Evolutionary conservation across 2,797 vertebrate species (phyloP), one percentile per base, ranked within the genome.

Genomic region (Epinephelus awoara): DNA sequence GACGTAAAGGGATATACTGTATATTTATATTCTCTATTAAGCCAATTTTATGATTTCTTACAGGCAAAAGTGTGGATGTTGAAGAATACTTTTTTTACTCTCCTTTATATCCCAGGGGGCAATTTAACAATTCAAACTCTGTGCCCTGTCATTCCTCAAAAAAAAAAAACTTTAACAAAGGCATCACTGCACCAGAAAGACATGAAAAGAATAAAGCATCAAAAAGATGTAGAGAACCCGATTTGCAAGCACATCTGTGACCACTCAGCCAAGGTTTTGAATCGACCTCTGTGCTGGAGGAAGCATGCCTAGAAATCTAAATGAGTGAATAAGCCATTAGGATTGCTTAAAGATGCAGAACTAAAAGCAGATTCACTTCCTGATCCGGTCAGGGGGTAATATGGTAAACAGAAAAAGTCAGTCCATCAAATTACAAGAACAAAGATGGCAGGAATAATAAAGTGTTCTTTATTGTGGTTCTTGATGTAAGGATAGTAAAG

Each of bases 141-240:
- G 25, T 27, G 40, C n/a, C 5, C 25, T 7, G 29, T 68, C 23
- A 59, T 78, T n/a, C 47, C 13, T 56, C 23, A 77, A 21, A 25
- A 23, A 23, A 23, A 23, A 23, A 29, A 58, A 80, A 14, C 29
- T 29, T 15, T 0, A 82, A 66, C 67, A 75, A 85, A 83, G 67
- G 27, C 23, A 40, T 69, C 44, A 21, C 25, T 55, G 46, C 9
- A 54, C 40, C 23, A 72, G 50, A 72, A 68, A 63, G 2, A 62
- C 75, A 75, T 73, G n/a, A 78, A 58, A 76, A 58, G 47, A 25
- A 79, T 54, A 67, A 69, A 79, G 54, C 69, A 79, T 83, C 47
- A 83, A 81, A 77, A 62, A 73, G 42, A 77, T 57, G 40, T 42
- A 29, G 17, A 14, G 21, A 61, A 46, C 25, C 18, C 44, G 67